phyloP scores from a whole-genome alignment of 2,888 invertebrate species.

The Deilephila elpenor region DNA sequence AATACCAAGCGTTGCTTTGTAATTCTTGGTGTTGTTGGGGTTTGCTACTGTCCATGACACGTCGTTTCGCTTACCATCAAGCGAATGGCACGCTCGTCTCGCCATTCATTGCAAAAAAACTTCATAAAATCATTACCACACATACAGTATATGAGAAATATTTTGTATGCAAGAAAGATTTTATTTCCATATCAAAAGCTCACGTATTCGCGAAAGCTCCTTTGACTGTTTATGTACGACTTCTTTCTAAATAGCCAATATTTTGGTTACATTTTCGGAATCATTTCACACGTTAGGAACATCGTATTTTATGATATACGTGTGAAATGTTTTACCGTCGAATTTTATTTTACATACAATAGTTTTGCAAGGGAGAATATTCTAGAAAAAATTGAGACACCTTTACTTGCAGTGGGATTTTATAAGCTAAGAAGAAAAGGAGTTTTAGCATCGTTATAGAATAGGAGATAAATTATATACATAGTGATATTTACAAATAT shows the following conservation, averaged over 20 bases:
- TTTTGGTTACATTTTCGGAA: not conserved
- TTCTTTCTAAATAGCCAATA: conserved; percentile 1
- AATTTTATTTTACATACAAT: not conserved
- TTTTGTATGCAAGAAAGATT: conserved; percentile 26
- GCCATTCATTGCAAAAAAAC: too few species aligned
- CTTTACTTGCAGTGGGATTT: too few species aligned
- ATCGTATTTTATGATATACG: not conserved
- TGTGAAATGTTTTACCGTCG: not conserved
- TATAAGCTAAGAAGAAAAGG: too few species aligned
- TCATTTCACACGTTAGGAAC: not conserved
- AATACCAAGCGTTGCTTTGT: too few species aligned
- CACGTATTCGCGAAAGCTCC: conserved; percentile 19
- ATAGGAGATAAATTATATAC: too few species aligned
- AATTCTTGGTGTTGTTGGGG: too few species aligned
- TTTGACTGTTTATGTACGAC: conserved; percentile 14
- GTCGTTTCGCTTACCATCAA: too few species aligned
- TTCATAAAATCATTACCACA: not conserved
- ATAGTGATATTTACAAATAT: too few species aligned
- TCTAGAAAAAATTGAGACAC: too few species aligned
- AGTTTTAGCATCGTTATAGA: too few species aligned
- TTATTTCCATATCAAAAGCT: conserved; percentile 46
- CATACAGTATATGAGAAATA: conserved; percentile 5
- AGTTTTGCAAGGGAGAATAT: not conserved
- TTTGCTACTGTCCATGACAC: too few species aligned
- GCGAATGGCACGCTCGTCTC: too few species aligned